Base-by-base conservation (phyloP, 2,113 vertebrate genomes). In the Paramisgurnus dabryanus region DNA sequence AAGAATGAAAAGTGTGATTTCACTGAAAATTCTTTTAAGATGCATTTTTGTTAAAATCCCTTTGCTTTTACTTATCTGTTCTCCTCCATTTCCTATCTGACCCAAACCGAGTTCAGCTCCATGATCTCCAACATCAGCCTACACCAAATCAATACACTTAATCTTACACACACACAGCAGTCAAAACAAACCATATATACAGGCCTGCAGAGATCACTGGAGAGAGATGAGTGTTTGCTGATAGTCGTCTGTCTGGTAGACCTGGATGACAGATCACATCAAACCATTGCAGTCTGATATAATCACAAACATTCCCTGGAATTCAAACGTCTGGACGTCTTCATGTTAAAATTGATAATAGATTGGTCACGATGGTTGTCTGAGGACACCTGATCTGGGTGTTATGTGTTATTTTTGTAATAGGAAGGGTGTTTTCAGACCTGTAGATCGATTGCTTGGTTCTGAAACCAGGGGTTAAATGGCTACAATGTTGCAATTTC, bases 1-100 rank as follows among this genome's bases (percentile, higher is more conserved):
- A 2, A 47, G 41, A 75, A 0, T 12, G 2, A 64, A 5, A 39
- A 34, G 64, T 39, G 17, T 27, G 57, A 61, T 74, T 60, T 61
- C n/a, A 47, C 27, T 0, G 13, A 34, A 49, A 11, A 18, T 49
- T 67, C n/a, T 78, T 43, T 45, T 12, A 58, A 47, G 83, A 82
- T 64, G 47, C 84, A 85, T 83, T 79, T 81, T 80, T 90, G 79
- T 87, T 83, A 88, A 55, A 71, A 18, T 1, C 69, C 34, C 11
- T 87, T 86, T 78, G 86, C 87, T 67, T 90, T 34, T 76, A 75
- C 70, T 76, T 83, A 82, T 85, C 72, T 82, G 81, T 78, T 87
- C 84, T 87, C 85, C 88, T 89, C 88, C 76, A 85, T 67, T 90
- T 87, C 83, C 81, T 80, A 73, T 68, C 34, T 53, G 76, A 80